Percentiles rank a stretch among this genome's conserved stretches.
phyloP scores from a whole-genome alignment of 2,888 invertebrate species.

The Andrena chrysosceles region DNA sequence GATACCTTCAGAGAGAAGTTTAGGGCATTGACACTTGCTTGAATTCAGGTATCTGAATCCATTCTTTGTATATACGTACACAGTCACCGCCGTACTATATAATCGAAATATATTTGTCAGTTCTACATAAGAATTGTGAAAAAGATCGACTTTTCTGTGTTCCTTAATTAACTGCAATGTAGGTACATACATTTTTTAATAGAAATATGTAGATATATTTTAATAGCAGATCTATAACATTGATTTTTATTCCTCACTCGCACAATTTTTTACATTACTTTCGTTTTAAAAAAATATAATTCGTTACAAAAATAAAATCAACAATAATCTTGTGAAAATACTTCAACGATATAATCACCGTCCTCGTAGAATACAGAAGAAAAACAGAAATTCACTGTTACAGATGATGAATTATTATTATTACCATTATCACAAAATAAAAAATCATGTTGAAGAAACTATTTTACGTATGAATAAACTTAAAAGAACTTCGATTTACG shows the following conservation, averaged over 20 bases:
- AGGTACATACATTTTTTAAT: background rate
- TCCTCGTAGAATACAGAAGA: background rate
- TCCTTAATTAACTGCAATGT: background rate
- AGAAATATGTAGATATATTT: conserved; percentile 16
- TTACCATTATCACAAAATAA: conserved; percentile 1
- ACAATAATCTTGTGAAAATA: background rate
- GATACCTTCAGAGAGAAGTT: conserved; percentile 81
- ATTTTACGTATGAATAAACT: conserved; percentile 1
- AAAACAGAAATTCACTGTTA: background rate
- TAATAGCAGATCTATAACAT: background rate
- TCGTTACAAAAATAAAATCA: background rate
- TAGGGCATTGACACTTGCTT: conserved; percentile 49
- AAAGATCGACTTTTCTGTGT: conserved; percentile 17
- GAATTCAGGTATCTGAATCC: conserved; percentile 4
- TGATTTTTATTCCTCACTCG: conserved; percentile 13
- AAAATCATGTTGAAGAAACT: background rate
- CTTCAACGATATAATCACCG: background rate
- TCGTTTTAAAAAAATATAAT: conserved; percentile 4
- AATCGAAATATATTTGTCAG: conserved; percentile 11
- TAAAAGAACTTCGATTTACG: background rate
- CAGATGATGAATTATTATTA: background rate
- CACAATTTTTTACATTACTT: conserved; percentile 15
- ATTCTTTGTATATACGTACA: conserved; percentile 18
- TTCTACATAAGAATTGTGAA: conserved; percentile 23
- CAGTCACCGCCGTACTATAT: background rate